Evolutionary conservation across 1,140 invertebrate species (phyloP), one percentile per base, ranked within the genome.

Genomic region (Ylistrum balloti): DNA sequence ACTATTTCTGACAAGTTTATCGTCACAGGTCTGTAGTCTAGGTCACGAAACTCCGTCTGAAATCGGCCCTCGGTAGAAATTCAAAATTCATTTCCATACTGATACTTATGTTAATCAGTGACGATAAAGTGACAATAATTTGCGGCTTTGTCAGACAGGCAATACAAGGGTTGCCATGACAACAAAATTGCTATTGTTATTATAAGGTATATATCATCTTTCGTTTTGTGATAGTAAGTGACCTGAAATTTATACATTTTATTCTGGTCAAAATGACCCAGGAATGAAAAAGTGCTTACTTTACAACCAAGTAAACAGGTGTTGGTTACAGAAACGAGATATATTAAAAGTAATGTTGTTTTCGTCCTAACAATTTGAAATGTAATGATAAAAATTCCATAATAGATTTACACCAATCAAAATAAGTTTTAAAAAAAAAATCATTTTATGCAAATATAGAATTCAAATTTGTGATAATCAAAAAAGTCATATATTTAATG

Each of bases 131-230:
- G 56, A 74, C 56, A 74, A 74, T 74, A 74, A 74, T 74, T 74
- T n/a, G 22, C 56, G n/a, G 56, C 56, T 74, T 74, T 74, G 56
- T 74, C 56, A 74, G 56, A 74, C 56, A 74, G 56, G 2, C 56
- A 28, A 74, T 74, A 74, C n/a, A 74, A 74, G 56, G 56, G 56
- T 74, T 74, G 56, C 56, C 56, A 74, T 74, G 56, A 74, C 56
- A 74, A 74, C 56, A 74, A 74, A 74, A 74, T 74, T 74, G 56
- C 56, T 74, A 74, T 74, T 74, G 56, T 74, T 74, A 74, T 74
- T 28, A 74, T 74, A 74, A 28, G 28, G n/a, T 28, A 28, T 74
- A 74, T 74, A 74, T 74, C 56, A n/a, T 74, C 56, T 74, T 74
- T 74, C n/a, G 9, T 5, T n/a, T 74, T 74, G 56, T 74, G 56